These are phyloP conservation scores for Cynoglossus semilaevis DNA, from an alignment of 2,113 vertebrate species.

Conservation along the genomic window DNA sequence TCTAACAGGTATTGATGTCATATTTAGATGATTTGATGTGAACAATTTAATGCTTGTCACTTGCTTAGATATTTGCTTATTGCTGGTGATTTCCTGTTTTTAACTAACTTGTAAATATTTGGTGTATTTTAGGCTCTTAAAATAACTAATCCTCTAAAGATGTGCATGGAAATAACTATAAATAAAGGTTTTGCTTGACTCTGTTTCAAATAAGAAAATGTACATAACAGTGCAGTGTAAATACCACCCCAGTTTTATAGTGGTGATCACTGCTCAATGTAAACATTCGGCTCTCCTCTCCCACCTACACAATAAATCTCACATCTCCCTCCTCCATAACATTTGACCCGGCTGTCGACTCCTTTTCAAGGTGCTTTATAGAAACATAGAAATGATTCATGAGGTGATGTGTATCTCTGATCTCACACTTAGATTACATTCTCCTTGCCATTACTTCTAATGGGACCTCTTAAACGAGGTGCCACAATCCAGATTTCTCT, in stretches of 20 bases:
- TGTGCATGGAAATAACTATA: not conserved
- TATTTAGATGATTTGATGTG: too few relatives aligned
- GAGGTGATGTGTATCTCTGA: conserved; percentile 5
- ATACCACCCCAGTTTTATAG: conserved; percentile 12
- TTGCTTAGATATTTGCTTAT: too few relatives aligned
- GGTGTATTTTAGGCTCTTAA: too few relatives aligned
- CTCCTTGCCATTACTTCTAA: conserved; percentile 6
- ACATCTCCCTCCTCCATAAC: conserved; percentile 18
- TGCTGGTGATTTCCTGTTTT: too few relatives aligned
- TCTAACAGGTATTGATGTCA: too few relatives aligned
- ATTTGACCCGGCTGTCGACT: conserved; percentile 22
- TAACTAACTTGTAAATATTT: too few relatives aligned
- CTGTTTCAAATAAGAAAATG: conserved; percentile 36
- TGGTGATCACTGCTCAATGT: conserved; percentile 33
- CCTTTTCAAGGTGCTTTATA: conserved; percentile 21
- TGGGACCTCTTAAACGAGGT: conserved; percentile 1
- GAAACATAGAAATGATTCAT: conserved; percentile 24
- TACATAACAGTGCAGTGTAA: conserved; percentile 29
- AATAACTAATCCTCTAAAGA: too few relatives aligned
- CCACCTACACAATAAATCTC: conserved; percentile 43
- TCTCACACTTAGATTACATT: not conserved
- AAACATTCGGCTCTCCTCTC: conserved; percentile 44
- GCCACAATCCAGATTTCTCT: conserved; percentile 9
- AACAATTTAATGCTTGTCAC: too few relatives aligned
- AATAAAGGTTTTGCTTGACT: conserved; percentile 29